A percentile compares a stretch with the other conserved stretches of the same genome.
phyloP scores from a whole-genome alignment of 2,113 vertebrate species.

The Antidorcas marsupialis region DNA sequence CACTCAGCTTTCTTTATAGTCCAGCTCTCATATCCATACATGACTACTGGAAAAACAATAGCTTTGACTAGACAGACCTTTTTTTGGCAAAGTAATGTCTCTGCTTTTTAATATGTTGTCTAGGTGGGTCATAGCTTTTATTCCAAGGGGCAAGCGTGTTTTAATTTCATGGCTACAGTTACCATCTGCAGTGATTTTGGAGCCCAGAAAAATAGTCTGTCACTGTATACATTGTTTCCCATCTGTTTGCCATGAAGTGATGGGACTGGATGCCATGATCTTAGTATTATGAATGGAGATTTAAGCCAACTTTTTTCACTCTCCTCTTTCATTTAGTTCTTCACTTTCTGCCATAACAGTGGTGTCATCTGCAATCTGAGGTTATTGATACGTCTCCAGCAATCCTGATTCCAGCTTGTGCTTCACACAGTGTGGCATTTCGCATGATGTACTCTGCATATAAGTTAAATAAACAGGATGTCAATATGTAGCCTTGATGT shows the following conservation, averaged over 20 bases:
- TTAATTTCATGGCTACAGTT: not conserved
- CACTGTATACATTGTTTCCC: not conserved
- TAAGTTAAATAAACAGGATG: not conserved
- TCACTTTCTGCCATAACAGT: not conserved
- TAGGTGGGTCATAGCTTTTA: not conserved
- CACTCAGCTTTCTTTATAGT: not conserved
- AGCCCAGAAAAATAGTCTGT: accelerated
- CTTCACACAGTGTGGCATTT: not conserved
- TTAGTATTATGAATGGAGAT: not conserved
- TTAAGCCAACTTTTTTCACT: not conserved
- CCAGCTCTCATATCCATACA: not conserved
- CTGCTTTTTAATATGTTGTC: not conserved
- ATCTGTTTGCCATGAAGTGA: not conserved
- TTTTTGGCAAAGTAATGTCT: not conserved
- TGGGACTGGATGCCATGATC: not conserved
- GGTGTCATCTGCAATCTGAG: not conserved
- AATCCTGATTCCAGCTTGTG: not conserved
- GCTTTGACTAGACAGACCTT: not conserved
- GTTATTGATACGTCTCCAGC: not conserved
- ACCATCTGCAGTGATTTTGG: not conserved
- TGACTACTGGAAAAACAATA: not conserved
- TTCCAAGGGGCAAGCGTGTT: not conserved
- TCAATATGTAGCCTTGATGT: not conserved
- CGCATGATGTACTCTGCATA: not conserved
- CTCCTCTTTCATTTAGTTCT: not conserved